Conservation (phyloP, 2,888 invertebrate genomes). For the Glyphotaelius pellucidus region DNA sequence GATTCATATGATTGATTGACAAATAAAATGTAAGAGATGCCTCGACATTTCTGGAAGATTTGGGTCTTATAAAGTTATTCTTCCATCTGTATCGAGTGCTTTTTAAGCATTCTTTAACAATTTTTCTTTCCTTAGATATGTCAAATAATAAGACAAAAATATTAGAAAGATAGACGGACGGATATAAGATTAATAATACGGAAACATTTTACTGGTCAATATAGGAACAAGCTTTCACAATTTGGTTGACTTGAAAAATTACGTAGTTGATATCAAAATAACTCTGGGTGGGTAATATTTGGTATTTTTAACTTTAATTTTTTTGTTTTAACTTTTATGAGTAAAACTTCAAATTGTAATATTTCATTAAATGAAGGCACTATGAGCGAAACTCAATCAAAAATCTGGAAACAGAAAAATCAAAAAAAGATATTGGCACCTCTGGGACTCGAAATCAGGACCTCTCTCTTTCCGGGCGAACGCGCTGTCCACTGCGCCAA, state of each 20-base stretch:
- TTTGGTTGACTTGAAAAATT: background rate
- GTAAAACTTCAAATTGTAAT: no score
- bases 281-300: background rate
- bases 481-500: no score
- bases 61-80: slow-evolving; percentile 9
- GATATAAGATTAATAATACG: background rate
- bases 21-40: slow-evolving; percentile 41
- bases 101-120: background rate
- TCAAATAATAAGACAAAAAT: background rate
- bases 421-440: no score
- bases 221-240: background rate
- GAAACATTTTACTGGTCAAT: background rate
- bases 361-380: no score
- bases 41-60: slow-evolving; percentile 14
- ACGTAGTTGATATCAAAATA: background rate
- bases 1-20: slow-evolving; percentile 41
- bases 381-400: no score
- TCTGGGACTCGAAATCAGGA: no score
- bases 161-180: background rate
- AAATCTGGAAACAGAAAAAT: no score
- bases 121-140: background rate
- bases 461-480: no score
- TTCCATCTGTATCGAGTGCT: background rate
- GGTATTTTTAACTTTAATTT: background rate
- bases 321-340: no score